Percentiles rank a stretch among this genome's conserved stretches.
These are phyloP conservation scores for Amblyraja radiata DNA, from an alignment of 2,797 vertebrate species.

Conservation along the genomic window DNA sequence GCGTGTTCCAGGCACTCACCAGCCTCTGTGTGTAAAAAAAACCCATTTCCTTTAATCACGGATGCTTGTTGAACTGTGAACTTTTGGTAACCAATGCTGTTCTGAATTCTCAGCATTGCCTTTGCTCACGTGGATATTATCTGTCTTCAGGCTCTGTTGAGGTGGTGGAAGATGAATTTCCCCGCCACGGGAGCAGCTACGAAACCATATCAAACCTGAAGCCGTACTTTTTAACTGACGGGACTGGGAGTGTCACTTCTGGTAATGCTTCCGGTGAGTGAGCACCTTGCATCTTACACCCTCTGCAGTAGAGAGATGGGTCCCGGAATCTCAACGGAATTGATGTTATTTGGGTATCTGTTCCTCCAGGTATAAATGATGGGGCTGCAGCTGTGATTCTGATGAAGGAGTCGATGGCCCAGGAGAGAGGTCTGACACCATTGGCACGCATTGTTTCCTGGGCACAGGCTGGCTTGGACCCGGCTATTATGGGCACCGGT, in stretches of 20 bases:
- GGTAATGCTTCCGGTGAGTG: slow-evolving; percentile 85
- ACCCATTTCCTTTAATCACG: neutral
- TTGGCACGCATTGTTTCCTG: slow-evolving; percentile 77
- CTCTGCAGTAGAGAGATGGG: neutral
- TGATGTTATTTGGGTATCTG: neutral
- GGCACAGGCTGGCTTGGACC: slow-evolving; percentile 84
- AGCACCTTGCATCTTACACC: neutral
- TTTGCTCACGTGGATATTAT: neutral
- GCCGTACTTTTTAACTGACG: slow-evolving; percentile 78
- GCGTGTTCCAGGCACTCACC: no score
- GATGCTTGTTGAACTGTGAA: neutral
- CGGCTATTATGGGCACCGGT: slow-evolving; percentile 85
- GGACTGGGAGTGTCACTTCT: slow-evolving; percentile 82
- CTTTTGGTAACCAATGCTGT: neutral
- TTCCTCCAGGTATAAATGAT: slow-evolving; percentile 76
- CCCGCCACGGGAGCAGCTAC: slow-evolving; percentile 76
- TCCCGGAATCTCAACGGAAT: neutral
- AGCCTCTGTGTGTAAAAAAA: no score
- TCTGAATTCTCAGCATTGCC: no score
- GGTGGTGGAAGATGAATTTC: slow-evolving; percentile 82
- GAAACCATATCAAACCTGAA: slow-evolving; percentile 76
- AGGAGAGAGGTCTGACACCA: slow-evolving; percentile 66
- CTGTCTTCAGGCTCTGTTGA: slow-evolving; percentile 66
- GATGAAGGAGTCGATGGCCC: slow-evolving; percentile 82
- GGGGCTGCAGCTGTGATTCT: slow-evolving; percentile 86